A percentile compares a stretch with the other conserved stretches of the same genome.
Evolutionary conservation across 2,113 vertebrate genomes (phyloP).

Genomic region (Pipra filicauda): DNA sequence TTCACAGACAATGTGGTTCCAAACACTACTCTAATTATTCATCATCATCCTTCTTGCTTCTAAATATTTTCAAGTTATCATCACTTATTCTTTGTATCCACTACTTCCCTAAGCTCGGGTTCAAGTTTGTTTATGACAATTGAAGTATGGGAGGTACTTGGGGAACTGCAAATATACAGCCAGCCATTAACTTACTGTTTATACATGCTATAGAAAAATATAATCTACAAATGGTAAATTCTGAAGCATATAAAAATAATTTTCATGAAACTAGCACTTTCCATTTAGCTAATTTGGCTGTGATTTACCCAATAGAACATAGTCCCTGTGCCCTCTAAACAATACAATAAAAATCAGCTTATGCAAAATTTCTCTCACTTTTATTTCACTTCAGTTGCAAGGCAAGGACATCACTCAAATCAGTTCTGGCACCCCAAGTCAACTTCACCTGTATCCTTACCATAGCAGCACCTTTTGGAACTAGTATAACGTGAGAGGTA

Average conservation of each 20-base stretch:
- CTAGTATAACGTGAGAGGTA: neutral
- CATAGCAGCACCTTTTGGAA: neutral
- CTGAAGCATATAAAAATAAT: neutral
- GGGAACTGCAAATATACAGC: neutral
- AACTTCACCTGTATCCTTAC: neutral
- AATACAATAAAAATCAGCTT: neutral
- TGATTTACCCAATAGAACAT: neutral
- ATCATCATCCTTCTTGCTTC: neutral
- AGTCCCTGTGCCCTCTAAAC: neutral
- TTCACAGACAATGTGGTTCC: neutral
- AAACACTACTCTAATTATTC: neutral
- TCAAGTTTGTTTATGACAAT: neutral
- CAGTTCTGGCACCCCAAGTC: neutral
- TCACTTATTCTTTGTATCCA: neutral
- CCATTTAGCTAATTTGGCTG: neutral
- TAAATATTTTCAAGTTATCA: neutral
- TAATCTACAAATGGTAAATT: neutral
- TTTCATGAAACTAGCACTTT: neutral
- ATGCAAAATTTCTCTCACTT: neutral
- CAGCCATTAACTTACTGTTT: neutral
- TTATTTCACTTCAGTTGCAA: neutral
- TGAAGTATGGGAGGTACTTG: neutral
- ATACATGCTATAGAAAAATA: neutral
- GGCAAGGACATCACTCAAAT: neutral
- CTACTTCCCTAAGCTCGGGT: neutral